These are phyloP conservation scores for Eugnorisma glareosa DNA, from an alignment of 2,888 invertebrate genomes.

Conservation along the genomic window DNA sequence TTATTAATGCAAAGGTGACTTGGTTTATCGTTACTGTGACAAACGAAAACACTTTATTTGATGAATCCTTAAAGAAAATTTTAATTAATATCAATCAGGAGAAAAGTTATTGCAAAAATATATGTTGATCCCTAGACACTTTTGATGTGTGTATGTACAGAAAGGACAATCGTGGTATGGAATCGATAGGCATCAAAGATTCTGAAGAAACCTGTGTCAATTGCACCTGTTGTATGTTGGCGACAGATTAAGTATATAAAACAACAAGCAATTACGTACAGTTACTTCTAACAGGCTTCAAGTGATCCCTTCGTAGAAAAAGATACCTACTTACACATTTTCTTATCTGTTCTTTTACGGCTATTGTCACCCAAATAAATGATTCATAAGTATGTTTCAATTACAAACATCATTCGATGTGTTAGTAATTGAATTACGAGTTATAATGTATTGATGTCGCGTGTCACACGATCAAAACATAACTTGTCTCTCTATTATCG, in stretches of 20 bases:
- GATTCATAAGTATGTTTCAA: constrained; percentile 34
- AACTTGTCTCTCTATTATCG: constrained; percentile 32
- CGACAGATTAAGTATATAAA: constrained; percentile 11
- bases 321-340: constrained; percentile 1
- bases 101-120: no score
- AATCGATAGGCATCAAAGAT: constrained; percentile 15
- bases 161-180: constrained; percentile 1
- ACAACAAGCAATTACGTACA: constrained; percentile 40
- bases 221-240: constrained; percentile 21
- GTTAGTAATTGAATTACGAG: constrained; percentile 42
- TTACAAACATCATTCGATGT: no score
- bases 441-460: constrained; percentile 28
- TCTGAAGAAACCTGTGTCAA: constrained; percentile 5
- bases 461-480: constrained; percentile 28
- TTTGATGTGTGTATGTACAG: no score
- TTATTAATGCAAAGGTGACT: no score
- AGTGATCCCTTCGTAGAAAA: constrained; percentile 33
- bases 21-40: no score
- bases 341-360: constrained; percentile 28
- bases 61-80: no score
- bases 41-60: no score
- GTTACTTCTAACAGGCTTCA: constrained; percentile 26
- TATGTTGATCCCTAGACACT: no score
- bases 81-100: no score
- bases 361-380: constrained; percentile 52